phyloP scores from a whole-genome alignment of 2,797 vertebrate genomes.

The Hephaestus fuliginosus region DNA sequence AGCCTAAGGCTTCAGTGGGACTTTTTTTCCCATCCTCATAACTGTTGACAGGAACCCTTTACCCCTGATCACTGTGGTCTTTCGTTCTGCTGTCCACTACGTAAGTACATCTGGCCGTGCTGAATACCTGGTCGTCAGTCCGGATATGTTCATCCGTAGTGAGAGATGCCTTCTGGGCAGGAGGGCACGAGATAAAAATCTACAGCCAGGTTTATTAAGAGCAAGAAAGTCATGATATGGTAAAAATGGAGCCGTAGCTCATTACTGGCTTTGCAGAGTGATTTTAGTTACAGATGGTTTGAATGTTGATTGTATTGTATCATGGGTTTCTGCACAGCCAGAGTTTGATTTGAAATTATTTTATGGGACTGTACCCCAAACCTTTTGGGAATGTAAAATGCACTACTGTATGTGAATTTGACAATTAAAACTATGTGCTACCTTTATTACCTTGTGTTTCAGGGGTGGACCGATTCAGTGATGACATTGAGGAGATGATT shows the following conservation, averaged over 20 bases:
- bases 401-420: neutral
- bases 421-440: neutral
- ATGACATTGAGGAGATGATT: constrained; percentile 94
- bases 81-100: constrained; percentile 61
- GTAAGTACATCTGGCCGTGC: constrained; percentile 48
- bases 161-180: constrained; percentile 66
- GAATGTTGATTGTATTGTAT: neutral
- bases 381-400: neutral
- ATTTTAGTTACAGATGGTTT: constrained; percentile 6
- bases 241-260: constrained; percentile 4
- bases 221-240: constrained; percentile 5
- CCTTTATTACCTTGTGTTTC: constrained; percentile 44
- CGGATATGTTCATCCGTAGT: constrained; percentile 59
- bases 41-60: constrained; percentile 69
- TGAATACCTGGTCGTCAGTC: constrained; percentile 63
- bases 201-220: constrained; percentile 8
- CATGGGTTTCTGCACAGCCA: neutral
- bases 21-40: constrained; percentile 63
- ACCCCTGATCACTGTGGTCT: constrained; percentile 71
- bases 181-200: constrained; percentile 5
- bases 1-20: constrained; percentile 75
- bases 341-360: neutral
- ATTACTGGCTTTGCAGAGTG: neutral
- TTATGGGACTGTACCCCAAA: neutral
- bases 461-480: constrained; percentile 93